Evolutionary conservation across 2,113 vertebrate genomes (phyloP).

Genomic region (Colistium nudipinnis): DNA sequence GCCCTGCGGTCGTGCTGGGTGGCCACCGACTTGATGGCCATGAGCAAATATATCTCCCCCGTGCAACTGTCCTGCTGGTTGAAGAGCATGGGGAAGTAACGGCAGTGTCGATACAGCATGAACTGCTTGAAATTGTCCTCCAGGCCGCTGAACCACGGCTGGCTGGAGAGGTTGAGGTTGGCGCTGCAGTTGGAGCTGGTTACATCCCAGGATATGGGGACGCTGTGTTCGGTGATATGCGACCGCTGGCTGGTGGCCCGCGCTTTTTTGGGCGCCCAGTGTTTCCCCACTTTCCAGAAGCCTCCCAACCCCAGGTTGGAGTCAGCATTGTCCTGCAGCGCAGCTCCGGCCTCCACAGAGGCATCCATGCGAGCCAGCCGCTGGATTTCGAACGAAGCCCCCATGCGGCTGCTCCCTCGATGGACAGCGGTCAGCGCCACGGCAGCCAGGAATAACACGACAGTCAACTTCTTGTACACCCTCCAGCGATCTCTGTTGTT

Average conservation of each 20-base stretch:
- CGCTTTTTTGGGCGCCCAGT: neutral
- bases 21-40: slow-evolving; percentile 94
- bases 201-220: slow-evolving; percentile 85
- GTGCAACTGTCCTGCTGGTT: slow-evolving; percentile 93
- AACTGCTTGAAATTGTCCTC: slow-evolving; percentile 92
- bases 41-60: slow-evolving; percentile 83
- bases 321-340: slow-evolving; percentile 46
- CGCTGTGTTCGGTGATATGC: neutral
- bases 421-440: slow-evolving; percentile 85
- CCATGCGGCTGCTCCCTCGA: slow-evolving; percentile 76
- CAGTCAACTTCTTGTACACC: slow-evolving; percentile 84
- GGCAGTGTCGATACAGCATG: slow-evolving; percentile 91
- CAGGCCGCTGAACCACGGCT: slow-evolving; percentile 86
- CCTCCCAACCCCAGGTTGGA: slow-evolving; percentile 21
- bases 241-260: neutral
- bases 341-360: neutral
- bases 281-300: slow-evolving; percentile 87
- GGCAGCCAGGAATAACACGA: slow-evolving; percentile 85
- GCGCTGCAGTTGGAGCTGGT: slow-evolving; percentile 86
- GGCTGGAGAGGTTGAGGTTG: slow-evolving; percentile 86
- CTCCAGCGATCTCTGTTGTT: slow-evolving; percentile 81
- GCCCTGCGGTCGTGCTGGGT: slow-evolving; percentile 92
- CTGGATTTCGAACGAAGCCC: slow-evolving; percentile 79
- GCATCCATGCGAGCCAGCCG: slow-evolving; percentile 66
- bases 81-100: slow-evolving; percentile 91